These are phyloP conservation scores for Achlya flavicornis DNA, from an alignment of 2,888 invertebrate species.

Conservation along the genomic window DNA sequence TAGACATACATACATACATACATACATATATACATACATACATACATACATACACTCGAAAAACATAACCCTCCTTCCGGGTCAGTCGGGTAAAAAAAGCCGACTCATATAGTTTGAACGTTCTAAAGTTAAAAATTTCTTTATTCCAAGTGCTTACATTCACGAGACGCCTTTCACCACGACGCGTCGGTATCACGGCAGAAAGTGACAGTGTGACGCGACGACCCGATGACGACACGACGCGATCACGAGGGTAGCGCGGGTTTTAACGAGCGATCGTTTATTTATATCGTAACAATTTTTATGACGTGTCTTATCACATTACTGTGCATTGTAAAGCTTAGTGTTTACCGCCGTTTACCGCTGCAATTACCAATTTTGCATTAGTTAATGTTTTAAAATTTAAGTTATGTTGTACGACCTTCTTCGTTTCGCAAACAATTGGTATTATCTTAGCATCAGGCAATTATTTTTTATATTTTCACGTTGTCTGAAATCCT, in stretches of 20 bases:
- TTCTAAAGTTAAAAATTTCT: conserved; percentile 7
- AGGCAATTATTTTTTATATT: conserved; percentile 18
- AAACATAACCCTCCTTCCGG: too few relatives aligned
- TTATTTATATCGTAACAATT: background rate
- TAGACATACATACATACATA: too few relatives aligned
- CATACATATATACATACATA: too few relatives aligned
- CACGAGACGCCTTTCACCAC: conserved; percentile 40
- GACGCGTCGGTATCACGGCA: conserved; percentile 19
- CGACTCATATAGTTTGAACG: conserved; percentile 1
- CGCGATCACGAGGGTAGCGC: background rate
- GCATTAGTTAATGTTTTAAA: conserved; percentile 25
- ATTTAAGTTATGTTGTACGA: conserved; percentile 35
- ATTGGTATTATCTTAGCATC: conserved; percentile 36
- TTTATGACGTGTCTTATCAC: background rate
- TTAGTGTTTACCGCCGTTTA: background rate
- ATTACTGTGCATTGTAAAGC: too few relatives aligned
- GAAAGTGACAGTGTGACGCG: conserved; percentile 47
- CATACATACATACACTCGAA: too few relatives aligned
- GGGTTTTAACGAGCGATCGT: background rate
- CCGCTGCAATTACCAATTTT: background rate
- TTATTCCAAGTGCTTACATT: conserved; percentile 11
- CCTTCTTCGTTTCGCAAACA: conserved; percentile 37
- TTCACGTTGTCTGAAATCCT: conserved; percentile 3
- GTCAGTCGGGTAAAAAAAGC: too few relatives aligned
- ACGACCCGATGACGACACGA: conserved; percentile 14